Evolutionary conservation across 2,113 vertebrate genomes (phyloP), one percentile per base, ranked within the genome.

Genomic region (Camelus dromedarius): DNA sequence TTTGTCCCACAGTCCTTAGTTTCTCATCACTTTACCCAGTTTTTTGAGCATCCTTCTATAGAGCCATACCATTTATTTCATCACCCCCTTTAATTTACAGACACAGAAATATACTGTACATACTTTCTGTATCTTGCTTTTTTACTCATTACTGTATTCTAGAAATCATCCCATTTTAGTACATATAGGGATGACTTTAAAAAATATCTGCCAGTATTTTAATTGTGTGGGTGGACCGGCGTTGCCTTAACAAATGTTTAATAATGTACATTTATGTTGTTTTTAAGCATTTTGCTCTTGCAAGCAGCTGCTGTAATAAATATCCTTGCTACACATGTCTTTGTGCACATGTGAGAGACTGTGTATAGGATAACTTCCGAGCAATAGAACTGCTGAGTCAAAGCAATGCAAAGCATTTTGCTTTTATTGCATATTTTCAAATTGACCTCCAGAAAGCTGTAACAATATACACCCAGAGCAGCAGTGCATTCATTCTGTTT

Each of bases 221-320:
- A 66, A 66, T 52, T 79, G 16, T 50, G 13, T 83, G 42, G n/a
- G 52, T 52, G 24, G 16, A 48, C 50, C 35, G 15, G 56, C 76
- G n/a, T 26, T 72, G 32, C 83, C 60, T 72, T 75, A 54, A 76
- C 58, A 88, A 73, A 35, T 80, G 32, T 22, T 73, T 91, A 24
- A 22, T 58, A 3, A 42, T 77, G 6, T 52, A 50, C 3, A 24
- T 42, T 42, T 87, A 28, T 72, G 48, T 12, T 93, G 42, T 86
- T 90, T 85, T 81, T 9, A 93, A 67, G 48, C 62, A 67, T 66
- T 93, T 72, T 83, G 48, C 62, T 76, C 58, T 32, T 66, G 13
- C 13, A 52, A 77, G 16, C 54, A 64, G 54, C 92, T 89, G 16
- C 24, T 64, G 32, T 64, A 91, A 42, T 66, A 58, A 93, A 54